Percentiles rank a stretch among this genome's conserved stretches.
These are phyloP conservation scores for Ophthalmolycus amberensis DNA, from an alignment of 2,113 vertebrate genomes.

Conservation along the genomic window DNA sequence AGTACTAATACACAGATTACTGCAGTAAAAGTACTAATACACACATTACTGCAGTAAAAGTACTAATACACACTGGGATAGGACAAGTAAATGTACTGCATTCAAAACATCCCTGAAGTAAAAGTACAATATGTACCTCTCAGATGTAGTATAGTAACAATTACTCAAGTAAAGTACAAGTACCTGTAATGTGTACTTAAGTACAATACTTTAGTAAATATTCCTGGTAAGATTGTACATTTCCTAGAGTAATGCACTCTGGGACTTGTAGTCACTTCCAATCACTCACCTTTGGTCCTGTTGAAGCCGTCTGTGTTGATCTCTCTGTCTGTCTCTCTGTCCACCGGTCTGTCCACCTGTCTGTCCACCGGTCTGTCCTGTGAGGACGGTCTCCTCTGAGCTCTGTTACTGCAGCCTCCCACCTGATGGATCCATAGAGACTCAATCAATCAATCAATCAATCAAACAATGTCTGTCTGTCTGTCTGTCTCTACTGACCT, in stretches of 20 bases:
- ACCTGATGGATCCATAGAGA: slow-evolving; percentile 6
- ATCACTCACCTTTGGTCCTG: slow-evolving; percentile 66
- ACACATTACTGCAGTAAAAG: too few species aligned
- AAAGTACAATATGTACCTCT: background rate
- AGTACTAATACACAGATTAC: too few species aligned
- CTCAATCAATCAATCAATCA: too few species aligned
- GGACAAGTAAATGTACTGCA: background rate
- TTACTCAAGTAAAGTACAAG: background rate
- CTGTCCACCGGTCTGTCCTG: slow-evolving; percentile 36
- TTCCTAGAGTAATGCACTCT: slow-evolving; percentile 12
- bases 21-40: too few species aligned
- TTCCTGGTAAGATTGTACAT: background rate
- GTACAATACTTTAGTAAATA: too few species aligned
- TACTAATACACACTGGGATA: too few species aligned
- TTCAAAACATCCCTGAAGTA: background rate
- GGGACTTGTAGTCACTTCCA: background rate
- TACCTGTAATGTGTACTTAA: background rate
- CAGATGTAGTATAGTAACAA: background rate
- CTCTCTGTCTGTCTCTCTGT: background rate
- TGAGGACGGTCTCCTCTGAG: slow-evolving; percentile 50
- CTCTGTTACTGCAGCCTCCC: slow-evolving; percentile 65
- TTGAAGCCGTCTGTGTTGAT: slow-evolving; percentile 35
- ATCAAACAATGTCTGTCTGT: background rate
- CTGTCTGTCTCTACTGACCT: slow-evolving; percentile 15
- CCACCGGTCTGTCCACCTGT: background rate